phyloP scores from a whole-genome alignment of 2,113 vertebrate genomes.

The Larimichthys polyactis region DNA sequence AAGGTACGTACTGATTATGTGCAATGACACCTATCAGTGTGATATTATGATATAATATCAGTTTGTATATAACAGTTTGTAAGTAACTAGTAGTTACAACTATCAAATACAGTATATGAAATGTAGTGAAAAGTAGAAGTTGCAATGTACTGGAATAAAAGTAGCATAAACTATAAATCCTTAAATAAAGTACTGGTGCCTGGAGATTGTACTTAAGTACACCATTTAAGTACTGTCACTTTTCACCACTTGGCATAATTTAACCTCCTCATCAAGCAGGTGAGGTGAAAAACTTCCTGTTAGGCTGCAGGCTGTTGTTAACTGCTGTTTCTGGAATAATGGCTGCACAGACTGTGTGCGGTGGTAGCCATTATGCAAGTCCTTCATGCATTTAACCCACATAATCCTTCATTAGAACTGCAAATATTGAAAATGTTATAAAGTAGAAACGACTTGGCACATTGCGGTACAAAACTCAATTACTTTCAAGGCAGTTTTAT shows the following conservation, averaged over 20 bases:
- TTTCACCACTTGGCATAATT: neutral
- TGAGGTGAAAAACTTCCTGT: constrained; percentile 5
- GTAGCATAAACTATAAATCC: neutral
- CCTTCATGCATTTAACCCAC: constrained; percentile 65
- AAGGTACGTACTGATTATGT: neutral
- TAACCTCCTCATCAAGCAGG: neutral
- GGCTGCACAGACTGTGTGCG: constrained; percentile 27
- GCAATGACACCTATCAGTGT: neutral
- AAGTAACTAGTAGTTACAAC: too few species aligned
- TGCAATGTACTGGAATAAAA: too few species aligned
- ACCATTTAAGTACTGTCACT: neutral
- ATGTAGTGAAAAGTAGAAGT: neutral
- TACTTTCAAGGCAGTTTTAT: constrained; percentile 46
- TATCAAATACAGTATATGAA: neutral
- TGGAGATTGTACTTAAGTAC: neutral
- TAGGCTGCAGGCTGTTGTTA: constrained; percentile 34
- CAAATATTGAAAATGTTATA: constrained; percentile 38
- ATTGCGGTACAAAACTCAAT: constrained; percentile 27
- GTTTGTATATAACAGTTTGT: neutral
- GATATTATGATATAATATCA: neutral
- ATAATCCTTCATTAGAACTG: constrained; percentile 59
- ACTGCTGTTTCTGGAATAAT: constrained; percentile 16
- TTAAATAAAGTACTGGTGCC: neutral
- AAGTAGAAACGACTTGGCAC: constrained; percentile 42
- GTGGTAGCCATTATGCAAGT: constrained; percentile 45